phyloP scores from a whole-genome alignment of 2,797 vertebrate genomes.

The Betta splendens region DNA sequence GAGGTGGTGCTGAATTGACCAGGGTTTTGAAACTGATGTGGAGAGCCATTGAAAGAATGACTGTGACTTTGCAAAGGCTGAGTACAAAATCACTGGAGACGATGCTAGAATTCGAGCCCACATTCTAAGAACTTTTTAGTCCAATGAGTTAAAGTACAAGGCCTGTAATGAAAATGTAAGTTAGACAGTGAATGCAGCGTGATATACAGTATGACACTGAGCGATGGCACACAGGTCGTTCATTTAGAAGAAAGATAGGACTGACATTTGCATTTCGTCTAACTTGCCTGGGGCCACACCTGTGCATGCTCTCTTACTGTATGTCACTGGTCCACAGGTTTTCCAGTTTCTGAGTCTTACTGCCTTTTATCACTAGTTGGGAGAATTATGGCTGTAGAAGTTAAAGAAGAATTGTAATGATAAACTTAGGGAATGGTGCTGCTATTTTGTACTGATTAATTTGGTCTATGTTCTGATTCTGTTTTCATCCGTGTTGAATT shows the following conservation, averaged over 20 bases:
- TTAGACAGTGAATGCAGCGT: constrained; percentile 25
- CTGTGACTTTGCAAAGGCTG: too few relatives aligned
- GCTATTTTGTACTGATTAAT: too few relatives aligned
- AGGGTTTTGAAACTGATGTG: too few relatives aligned
- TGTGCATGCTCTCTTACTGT: constrained; percentile 43
- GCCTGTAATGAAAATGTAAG: constrained; percentile 32
- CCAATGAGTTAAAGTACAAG: constrained; percentile 25
- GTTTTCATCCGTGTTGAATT: too few relatives aligned
- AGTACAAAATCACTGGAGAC: too few relatives aligned
- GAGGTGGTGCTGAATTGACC: too few relatives aligned
- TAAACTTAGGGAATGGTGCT: too few relatives aligned
- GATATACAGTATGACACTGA: constrained; percentile 40
- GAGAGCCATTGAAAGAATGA: too few relatives aligned
- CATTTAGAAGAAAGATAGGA: constrained; percentile 55
- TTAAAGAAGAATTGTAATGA: too few relatives aligned
- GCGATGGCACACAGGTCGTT: constrained; percentile 34
- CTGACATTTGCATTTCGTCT: constrained; percentile 73
- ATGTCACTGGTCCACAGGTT: constrained; percentile 49
- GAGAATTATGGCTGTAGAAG: constrained; percentile 7
- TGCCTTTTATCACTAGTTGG: constrained; percentile 18
- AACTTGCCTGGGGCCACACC: constrained; percentile 57
- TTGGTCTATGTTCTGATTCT: background rate
- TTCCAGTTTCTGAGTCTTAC: constrained; percentile 34
- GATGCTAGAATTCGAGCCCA: too few relatives aligned
- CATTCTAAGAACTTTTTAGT: constrained; percentile 26